Evolutionary conservation across 1,140 invertebrate species (phyloP).

Genomic region (Drosophila leontia): DNA sequence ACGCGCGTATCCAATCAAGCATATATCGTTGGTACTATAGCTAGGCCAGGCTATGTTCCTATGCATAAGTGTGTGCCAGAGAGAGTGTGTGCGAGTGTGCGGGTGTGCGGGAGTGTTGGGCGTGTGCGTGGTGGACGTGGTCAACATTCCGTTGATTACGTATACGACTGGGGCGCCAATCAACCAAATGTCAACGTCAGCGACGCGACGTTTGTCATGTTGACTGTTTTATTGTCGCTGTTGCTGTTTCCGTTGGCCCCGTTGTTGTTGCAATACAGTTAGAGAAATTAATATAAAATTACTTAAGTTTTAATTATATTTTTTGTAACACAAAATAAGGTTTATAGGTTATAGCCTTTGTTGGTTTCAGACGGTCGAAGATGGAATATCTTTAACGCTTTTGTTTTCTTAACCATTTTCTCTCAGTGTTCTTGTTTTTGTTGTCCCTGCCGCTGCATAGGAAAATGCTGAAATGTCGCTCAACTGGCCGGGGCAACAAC

Average conservation of each 20-base stretch:
- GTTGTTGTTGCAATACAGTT: slow-evolving; percentile 21
- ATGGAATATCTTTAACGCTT: neutral
- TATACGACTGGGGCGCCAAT: slow-evolving; percentile 82
- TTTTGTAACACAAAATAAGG: neutral
- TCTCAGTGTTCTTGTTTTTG: slow-evolving; percentile 17
- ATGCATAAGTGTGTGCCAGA: slow-evolving; percentile 24
- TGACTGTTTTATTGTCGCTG: slow-evolving; percentile 62
- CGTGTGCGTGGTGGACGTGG: slow-evolving; percentile 74
- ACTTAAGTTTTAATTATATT: too few relatives aligned
- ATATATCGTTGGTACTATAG: slow-evolving; percentile 62
- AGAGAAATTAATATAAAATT: too few relatives aligned
- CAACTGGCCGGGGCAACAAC: slow-evolving; percentile 20
- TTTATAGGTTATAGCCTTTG: neutral
- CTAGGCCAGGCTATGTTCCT: slow-evolving; percentile 28
- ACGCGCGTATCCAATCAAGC: slow-evolving; percentile 82
- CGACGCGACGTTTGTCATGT: slow-evolving; percentile 58
- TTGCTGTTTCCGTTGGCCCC: slow-evolving; percentile 34
- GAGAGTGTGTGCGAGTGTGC: slow-evolving; percentile 13
- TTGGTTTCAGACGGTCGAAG: too few relatives aligned
- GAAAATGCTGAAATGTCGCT: slow-evolving; percentile 65
- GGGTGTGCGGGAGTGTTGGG: slow-evolving; percentile 17
- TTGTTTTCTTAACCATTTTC: neutral
- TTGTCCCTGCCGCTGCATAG: slow-evolving; percentile 39
- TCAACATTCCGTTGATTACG: slow-evolving; percentile 84
- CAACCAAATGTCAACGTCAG: slow-evolving; percentile 79